Conservation (phyloP, 2,888 invertebrate species). For the Morpho deidamia region DNA sequence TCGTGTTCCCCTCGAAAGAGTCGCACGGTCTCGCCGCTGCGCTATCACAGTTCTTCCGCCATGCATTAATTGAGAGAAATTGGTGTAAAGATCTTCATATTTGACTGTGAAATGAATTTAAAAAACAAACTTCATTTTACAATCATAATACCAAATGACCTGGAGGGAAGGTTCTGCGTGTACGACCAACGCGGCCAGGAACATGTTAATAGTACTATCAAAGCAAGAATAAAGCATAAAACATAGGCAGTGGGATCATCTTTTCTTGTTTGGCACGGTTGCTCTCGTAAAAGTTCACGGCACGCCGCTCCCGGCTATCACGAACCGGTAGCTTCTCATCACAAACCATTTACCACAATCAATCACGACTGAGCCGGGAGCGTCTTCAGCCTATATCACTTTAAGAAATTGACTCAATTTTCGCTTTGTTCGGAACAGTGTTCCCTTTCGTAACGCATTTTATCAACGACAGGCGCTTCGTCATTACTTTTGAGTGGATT, state of each 20-base stretch:
- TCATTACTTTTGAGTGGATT: background rate
- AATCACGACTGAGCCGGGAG: constrained; percentile 41
- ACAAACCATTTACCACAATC: constrained; percentile 63
- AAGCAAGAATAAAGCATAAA: no score
- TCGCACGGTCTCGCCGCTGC: no score
- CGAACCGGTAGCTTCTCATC: constrained; percentile 36
- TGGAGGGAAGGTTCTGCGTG: no score
- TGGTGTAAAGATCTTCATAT: no score
- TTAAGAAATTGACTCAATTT: constrained; percentile 51
- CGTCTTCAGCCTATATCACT: constrained; percentile 45
- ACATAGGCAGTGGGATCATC: constrained; percentile 4
- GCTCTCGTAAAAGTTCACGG: constrained; percentile 53
- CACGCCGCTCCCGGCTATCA: constrained; percentile 43
- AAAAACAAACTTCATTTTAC: no score
- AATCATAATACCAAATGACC: no score
- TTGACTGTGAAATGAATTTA: no score
- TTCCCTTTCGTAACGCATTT: constrained; percentile 5
- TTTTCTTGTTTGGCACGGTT: constrained; percentile 16
- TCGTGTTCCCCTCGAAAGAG: no score
- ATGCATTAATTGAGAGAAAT: no score
- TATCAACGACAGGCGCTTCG: background rate
- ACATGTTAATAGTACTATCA: background rate
- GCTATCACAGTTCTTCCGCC: no score
- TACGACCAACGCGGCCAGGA: background rate
- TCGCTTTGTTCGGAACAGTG: constrained; percentile 24